Percentiles rank a stretch among this genome's conserved stretches.
Evolutionary conservation across 2,113 vertebrate species (phyloP).

Genomic region (Caretta caretta): DNA sequence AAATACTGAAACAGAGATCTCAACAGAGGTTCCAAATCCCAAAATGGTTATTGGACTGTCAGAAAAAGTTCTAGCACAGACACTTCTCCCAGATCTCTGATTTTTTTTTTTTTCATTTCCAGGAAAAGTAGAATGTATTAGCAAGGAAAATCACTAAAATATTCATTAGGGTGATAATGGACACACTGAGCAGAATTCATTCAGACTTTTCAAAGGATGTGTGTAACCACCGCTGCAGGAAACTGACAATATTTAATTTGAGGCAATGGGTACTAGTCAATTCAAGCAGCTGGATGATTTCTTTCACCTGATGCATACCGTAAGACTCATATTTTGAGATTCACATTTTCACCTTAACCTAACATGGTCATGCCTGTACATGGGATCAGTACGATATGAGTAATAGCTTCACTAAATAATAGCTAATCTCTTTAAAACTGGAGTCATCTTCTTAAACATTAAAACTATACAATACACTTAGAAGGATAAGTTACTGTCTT

Average conservation of each 20-base stretch:
- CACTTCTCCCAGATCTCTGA: background rate
- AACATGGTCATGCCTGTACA: background rate
- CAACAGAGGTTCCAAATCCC: background rate
- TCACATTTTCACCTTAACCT: background rate
- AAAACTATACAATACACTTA: background rate
- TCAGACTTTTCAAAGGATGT: background rate
- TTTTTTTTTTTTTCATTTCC: background rate
- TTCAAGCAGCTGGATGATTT: background rate
- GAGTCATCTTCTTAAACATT: background rate
- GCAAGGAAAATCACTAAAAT: background rate
- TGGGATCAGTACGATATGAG: background rate
- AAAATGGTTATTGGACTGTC: background rate
- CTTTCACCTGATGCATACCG: background rate
- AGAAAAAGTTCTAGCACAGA: background rate
- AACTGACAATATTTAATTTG: background rate
- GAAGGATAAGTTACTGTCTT: background rate
- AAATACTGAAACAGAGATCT: fast-evolving
- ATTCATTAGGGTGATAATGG: background rate
- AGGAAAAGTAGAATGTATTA: background rate
- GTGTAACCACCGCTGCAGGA: background rate
- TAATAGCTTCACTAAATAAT: background rate
- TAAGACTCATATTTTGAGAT: background rate
- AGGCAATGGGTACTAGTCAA: background rate
- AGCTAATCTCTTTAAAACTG: background rate
- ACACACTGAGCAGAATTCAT: background rate